These are phyloP conservation scores for Epizoanthus illoricatus DNA, from an alignment of 92 coral and sea anemone genomes.

Conservation along the genomic window DNA sequence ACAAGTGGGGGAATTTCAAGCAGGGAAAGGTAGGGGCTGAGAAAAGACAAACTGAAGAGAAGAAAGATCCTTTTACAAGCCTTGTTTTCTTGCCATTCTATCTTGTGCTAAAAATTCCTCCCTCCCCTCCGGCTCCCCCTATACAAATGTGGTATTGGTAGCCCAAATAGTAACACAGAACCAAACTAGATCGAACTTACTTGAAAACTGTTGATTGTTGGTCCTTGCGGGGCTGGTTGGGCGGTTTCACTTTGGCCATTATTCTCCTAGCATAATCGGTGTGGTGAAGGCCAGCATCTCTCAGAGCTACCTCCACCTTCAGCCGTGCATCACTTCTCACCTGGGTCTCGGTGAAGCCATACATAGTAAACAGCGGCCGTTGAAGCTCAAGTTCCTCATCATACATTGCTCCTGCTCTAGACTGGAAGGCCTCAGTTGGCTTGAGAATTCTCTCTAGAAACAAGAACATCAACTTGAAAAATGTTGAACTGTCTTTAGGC, in stretches of 20 bases:
- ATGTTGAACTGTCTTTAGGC: too few species aligned
- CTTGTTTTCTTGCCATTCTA: too few species aligned
- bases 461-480: not conserved
- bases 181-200: not conserved
- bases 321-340: slow-evolving; percentile 80
- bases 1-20: too few species aligned
- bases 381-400: slow-evolving; percentile 93
- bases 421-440: slow-evolving; percentile 93
- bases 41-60: too few species aligned
- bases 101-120: not conserved
- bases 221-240: slow-evolving; percentile 84
- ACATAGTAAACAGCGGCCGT: slow-evolving; percentile 79
- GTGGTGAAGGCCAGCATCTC: slow-evolving; percentile 90
- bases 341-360: slow-evolving; percentile 84
- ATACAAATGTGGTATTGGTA: too few species aligned
- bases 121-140: not conserved
- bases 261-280: slow-evolving; percentile 88
- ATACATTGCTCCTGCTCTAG: slow-evolving; percentile 75
- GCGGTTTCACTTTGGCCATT: slow-evolving; percentile 86
- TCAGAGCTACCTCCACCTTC: slow-evolving; percentile 83
- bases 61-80: too few species aligned
- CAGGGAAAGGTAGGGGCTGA: too few species aligned
- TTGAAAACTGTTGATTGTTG: slow-evolving; percentile 92
- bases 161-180: too few species aligned
- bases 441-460: slow-evolving; percentile 60